Conservation (phyloP, 1,140 invertebrate species). For the Physella acuta region DNA sequence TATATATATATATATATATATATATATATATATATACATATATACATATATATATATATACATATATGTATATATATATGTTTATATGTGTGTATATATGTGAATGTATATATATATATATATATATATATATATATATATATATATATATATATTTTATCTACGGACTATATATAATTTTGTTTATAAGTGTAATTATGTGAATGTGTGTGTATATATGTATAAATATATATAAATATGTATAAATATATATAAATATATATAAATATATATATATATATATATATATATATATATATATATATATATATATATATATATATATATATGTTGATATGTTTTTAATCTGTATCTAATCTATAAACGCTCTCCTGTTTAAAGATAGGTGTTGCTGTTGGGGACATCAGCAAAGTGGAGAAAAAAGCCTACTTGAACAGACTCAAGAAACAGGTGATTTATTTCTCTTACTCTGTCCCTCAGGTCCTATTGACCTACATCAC, state of each 20-base stretch:
- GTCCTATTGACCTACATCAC: not conserved
- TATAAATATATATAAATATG: too few species aligned
- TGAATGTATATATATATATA: not conserved
- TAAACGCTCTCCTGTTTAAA: constrained; percentile 22
- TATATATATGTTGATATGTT: not conserved
- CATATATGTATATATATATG: too few species aligned
- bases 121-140: not conserved
- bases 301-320: constrained; percentile 1
- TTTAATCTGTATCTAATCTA: too few species aligned
- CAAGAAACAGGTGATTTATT: constrained; percentile 38
- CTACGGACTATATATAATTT: too few species aligned
- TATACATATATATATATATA: not conserved
- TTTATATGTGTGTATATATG: too few species aligned
- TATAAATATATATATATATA: not conserved
- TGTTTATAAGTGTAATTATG: too few species aligned
- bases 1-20: not conserved
- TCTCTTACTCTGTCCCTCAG: not conserved
- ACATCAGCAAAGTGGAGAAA: constrained; percentile 48
- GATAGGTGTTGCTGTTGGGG: constrained; percentile 53
- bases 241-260: too few species aligned
- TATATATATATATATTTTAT: not conserved
- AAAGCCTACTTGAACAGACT: constrained; percentile 45
- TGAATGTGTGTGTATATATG: too few species aligned
- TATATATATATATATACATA: constrained; percentile 7
- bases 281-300: not conserved